phyloP scores from a whole-genome alignment of 2,888 invertebrate genomes.

The Caradrina kadenii region DNA sequence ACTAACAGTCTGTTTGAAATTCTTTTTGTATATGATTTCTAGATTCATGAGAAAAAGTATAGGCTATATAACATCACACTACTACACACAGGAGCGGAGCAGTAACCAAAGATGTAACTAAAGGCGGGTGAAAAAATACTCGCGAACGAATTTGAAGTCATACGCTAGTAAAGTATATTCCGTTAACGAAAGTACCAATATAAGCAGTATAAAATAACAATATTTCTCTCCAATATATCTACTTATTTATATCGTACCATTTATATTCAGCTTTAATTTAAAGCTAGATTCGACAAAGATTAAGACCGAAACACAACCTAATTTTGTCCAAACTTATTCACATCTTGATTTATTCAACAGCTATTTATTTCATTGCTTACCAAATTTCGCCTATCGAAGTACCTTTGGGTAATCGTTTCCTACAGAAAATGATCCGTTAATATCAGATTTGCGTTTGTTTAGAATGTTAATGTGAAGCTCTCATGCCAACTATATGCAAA shows the following conservation, averaged over 20 bases:
- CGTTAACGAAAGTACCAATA: neutral
- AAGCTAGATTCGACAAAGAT: constrained; percentile 63
- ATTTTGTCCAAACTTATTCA: constrained; percentile 57
- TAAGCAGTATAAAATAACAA: constrained; percentile 11
- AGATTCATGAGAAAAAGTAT: too few relatives aligned
- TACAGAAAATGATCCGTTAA: constrained; percentile 79
- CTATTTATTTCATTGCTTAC: constrained; percentile 64
- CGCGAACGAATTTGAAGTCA: too few relatives aligned
- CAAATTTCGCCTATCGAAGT: constrained; percentile 64
- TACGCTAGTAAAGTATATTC: too few relatives aligned
- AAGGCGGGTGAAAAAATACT: too few relatives aligned
- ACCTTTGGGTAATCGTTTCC: constrained; percentile 73
- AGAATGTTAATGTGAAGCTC: constrained; percentile 74
- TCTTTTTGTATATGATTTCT: too few relatives aligned
- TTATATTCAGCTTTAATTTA: constrained; percentile 53
- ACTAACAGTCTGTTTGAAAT: too few relatives aligned
- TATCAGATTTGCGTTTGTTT: constrained; percentile 83
- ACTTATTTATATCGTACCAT: constrained; percentile 31
- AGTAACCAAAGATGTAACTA: too few relatives aligned
- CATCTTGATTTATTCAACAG: constrained; percentile 62
- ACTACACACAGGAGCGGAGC: too few relatives aligned
- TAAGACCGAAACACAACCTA: constrained; percentile 53
- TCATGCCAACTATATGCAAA: constrained; percentile 79
- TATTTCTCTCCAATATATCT: constrained; percentile 15
- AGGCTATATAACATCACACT: too few relatives aligned